Conservation (phyloP, 2,797 vertebrate species). For the Acridotheres tristis region DNA sequence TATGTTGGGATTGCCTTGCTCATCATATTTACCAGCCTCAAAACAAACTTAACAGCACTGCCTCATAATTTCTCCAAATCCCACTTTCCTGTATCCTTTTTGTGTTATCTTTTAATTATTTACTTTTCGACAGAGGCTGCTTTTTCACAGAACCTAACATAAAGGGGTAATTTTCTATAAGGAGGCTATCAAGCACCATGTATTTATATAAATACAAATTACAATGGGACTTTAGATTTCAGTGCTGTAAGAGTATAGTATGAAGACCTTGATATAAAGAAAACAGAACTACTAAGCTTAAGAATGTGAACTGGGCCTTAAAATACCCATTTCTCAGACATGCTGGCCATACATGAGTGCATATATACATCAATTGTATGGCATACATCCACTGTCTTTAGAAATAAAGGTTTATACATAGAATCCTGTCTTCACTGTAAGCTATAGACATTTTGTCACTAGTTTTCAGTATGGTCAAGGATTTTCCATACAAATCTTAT, state of each 20-base stretch:
- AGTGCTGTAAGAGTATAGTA: not conserved
- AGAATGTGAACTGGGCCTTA: not conserved
- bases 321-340: not conserved
- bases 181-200: not conserved
- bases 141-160: not conserved
- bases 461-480: not conserved
- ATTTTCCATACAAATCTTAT: not conserved
- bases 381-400: not conserved
- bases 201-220: not conserved
- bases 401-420: not conserved
- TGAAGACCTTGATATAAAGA: not conserved
- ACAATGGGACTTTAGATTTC: not conserved
- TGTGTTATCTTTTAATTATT: not conserved
- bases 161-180: not conserved
- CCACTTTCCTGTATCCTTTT: not conserved
- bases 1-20: not conserved
- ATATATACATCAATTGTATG: not conserved
- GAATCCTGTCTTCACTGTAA: not conserved
- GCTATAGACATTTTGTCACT: not conserved
- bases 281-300: not conserved
- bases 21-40: not conserved
- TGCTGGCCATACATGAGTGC: not conserved
- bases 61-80: not conserved
- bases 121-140: not conserved
- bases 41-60: not conserved